Evolutionary conservation across 2,113 vertebrate genomes (phyloP), one percentile per base, ranked within the genome.

Genomic region (Panthera uncia): DNA sequence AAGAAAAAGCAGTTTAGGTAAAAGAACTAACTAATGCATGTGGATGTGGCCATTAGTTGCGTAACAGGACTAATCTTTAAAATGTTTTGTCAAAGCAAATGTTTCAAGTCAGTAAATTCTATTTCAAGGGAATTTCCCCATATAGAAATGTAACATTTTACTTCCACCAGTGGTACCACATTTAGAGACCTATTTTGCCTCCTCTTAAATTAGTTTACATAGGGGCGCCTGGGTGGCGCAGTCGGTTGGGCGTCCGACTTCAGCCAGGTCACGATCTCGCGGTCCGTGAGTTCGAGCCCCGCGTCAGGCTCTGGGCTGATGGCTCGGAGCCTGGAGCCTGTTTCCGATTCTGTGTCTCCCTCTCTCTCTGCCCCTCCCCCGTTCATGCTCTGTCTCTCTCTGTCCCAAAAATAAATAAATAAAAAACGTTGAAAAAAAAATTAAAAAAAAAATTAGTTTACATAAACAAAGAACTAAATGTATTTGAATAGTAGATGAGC

Each of bases 1-100:
- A 94, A 94, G 90, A 92, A 36, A 91, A 68, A 92, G 38, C 0
- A 4, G 1, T 48, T 95, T 96, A 74, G 69, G 36, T 21, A 98
- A 96, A 91, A 71, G 14, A 85, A 76, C 80, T 76, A 74, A 55
- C 81, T 41, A 57, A 74, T 74, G 7, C 45, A 48, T n/a, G 29
- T 27, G 3, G 50, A n/a, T 10, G 45, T 36, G 19, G 1, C 13
- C 29, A 45, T 50, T 61, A 63, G n/a, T 73, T 93, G 38, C 33
- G 21, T 18, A 71, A 52, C 16, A 18, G 45, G 5, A 19, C 12
- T 29, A 48, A 7, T 81, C 41, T 73, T 71, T 31, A 88, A 85
- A 94, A 76, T 89, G 48, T 81, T 93, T 94, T 84, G 15, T 18
- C 3, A 41, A 96, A 91, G 10, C 33, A 73, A 45, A 86, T 94